Evolutionary conservation across 1,140 invertebrate species (phyloP).

Genomic region (Philotrypesis tridentata): DNA sequence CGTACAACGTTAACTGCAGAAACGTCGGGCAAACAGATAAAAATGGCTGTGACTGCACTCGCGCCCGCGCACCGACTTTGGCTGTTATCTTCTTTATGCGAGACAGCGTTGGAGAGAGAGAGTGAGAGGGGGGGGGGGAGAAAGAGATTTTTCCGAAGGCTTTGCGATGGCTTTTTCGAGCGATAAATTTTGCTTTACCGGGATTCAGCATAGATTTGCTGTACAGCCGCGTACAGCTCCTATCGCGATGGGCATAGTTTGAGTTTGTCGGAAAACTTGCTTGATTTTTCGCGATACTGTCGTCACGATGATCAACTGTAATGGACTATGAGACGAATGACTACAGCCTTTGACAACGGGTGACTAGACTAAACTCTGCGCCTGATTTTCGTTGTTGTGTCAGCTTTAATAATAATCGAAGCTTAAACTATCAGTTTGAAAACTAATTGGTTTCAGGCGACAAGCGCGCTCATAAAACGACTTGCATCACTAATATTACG

Average conservation of each 20-base stretch:
- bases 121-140: too few species aligned
- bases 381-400: background rate
- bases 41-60: background rate
- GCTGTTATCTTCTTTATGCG: background rate
- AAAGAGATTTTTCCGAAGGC: background rate
- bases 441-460: background rate
- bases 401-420: background rate
- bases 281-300: too few species aligned
- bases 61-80: background rate
- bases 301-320: too few species aligned
- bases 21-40: background rate
- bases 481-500: background rate
- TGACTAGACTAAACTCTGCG: too few species aligned
- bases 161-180: background rate
- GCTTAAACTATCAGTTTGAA: background rate
- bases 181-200: background rate
- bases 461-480: background rate
- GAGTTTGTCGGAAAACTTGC: too few species aligned
- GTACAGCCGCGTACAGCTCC: too few species aligned
- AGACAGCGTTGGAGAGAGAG: too few species aligned
- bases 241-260: too few species aligned
- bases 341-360: too few species aligned
- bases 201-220: background rate
- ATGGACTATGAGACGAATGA: too few species aligned
- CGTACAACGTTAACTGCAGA: constrained; percentile 6